Evolutionary conservation across 1,140 invertebrate species (phyloP), one percentile per base, ranked within the genome.

Genomic region (Atta colombica): DNA sequence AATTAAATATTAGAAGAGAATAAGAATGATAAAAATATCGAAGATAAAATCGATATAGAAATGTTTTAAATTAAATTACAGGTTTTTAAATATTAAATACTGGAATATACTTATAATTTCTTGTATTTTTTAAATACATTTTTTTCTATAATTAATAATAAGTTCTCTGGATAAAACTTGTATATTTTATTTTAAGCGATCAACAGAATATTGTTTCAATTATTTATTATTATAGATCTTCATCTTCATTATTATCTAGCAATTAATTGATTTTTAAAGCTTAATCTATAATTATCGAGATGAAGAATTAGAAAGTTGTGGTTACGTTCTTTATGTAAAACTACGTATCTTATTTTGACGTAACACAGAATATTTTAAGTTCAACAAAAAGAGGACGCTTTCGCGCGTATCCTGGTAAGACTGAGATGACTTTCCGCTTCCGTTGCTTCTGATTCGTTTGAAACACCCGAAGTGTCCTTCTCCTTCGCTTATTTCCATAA

Each of bases 401-500:
- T 60, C 18, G 25, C 69, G 74, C 16, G 14, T 18, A 39, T 77
- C 21, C 21, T 65, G 8, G 55, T 12, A 39, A 61, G 21, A 1
- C 35, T 28, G 25, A 63, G 39, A 16, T 21, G n/a, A 77, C 35
- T 45, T 21, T 53, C 45, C 51, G 3, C 28, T 25, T 51, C 6
- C 35, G 39, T 21, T 18, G 51, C 0, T 77, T 31, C 12, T 31
- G 45, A 49, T 68, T 49, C 6, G 51, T 21, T 28, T n/a, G 63
- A 77, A 16, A 31, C 21, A 14, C 25, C 25, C 16, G 18, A 69
- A 28, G 68, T n/a, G 49, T 87, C 31, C 31, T 85, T 65, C 71
- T 35, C n/a, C 55, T 25, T 8, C 35, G 82, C 60, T 68, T 86
- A 61, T 86, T 75, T 51, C 45, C 65, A 65, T 66, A 72, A 77